A percentile compares a stretch with the other conserved stretches of the same genome.
Evolutionary conservation across 2,888 invertebrate genomes (phyloP).

Genomic region (Caenorhabditis sp.): DNA sequence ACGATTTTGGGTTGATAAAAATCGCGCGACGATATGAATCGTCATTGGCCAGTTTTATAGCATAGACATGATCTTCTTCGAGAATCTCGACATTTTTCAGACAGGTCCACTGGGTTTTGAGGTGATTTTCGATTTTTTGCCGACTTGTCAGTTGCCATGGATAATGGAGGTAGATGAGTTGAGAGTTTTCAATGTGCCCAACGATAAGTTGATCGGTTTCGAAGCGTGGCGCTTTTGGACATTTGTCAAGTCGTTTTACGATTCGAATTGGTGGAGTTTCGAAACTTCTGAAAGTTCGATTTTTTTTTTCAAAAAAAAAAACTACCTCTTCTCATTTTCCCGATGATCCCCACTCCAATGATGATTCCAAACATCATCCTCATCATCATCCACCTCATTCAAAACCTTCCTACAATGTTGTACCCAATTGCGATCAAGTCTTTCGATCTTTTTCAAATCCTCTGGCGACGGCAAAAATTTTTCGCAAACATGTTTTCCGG

Average conservation of each 20-base stretch:
- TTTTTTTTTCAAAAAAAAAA: no score
- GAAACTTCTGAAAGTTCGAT: no score
- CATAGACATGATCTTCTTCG: background rate
- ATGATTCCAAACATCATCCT: slow-evolving; percentile 8
- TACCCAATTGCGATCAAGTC: slow-evolving; percentile 28
- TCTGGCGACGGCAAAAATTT: slow-evolving; percentile 21
- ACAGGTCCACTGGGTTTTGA: background rate
- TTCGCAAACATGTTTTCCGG: slow-evolving; percentile 20
- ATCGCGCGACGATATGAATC: background rate
- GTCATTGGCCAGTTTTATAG: background rate
- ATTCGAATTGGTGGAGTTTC: background rate
- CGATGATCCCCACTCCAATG: background rate
- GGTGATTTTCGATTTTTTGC: background rate
- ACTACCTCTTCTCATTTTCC: background rate
- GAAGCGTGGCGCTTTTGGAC: slow-evolving; percentile 25
- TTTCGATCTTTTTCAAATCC: slow-evolving; percentile 17
- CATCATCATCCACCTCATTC: background rate
- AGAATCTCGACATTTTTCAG: no score
- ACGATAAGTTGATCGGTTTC: slow-evolving; percentile 18
- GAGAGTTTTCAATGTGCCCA: slow-evolving; percentile 29
- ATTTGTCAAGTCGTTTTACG: slow-evolving; percentile 4
- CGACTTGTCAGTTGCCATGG: slow-evolving; percentile 14
- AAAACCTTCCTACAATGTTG: slow-evolving; percentile 24
- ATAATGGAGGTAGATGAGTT: slow-evolving; percentile 31
- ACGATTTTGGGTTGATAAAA: background rate